Conservation (phyloP, 2,797 vertebrate species). For the Anguilla pacifica region DNA sequence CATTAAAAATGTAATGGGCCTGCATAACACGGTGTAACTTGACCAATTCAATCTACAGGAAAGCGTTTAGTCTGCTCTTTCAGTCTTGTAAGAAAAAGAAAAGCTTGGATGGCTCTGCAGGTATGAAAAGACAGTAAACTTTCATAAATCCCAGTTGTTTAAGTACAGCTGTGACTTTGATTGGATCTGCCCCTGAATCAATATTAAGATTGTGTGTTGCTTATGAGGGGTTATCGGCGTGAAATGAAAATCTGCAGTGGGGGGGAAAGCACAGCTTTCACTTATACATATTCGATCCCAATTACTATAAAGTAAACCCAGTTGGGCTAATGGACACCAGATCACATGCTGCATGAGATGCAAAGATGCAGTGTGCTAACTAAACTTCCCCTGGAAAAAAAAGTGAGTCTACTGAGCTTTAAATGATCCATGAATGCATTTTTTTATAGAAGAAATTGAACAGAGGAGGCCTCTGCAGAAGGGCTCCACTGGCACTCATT, state of each 20-base stretch:
- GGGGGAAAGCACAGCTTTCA: slow-evolving; percentile 64
- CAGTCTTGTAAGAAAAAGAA: not conserved
- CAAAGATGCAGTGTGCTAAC: slow-evolving; percentile 6
- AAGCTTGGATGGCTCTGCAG: not conserved
- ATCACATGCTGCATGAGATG: slow-evolving; percentile 8
- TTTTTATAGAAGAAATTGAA: not conserved
- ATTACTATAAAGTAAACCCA: slow-evolving; percentile 39
- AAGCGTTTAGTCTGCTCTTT: not conserved
- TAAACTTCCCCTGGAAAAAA: slow-evolving; percentile 5
- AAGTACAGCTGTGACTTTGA: slow-evolving; percentile 55
- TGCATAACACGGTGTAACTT: not conserved
- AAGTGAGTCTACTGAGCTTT: slow-evolving; percentile 23
- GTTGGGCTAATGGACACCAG: not conserved
- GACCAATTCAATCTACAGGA: not conserved
- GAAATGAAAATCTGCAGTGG: slow-evolving; percentile 57
- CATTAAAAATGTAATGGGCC: not conserved
- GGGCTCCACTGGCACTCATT: slow-evolving; percentile 1
- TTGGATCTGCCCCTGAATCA: slow-evolving; percentile 68
- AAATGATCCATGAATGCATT: slow-evolving; percentile 8
- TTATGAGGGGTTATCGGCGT: slow-evolving; percentile 42
- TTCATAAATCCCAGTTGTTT: not conserved
- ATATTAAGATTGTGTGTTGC: slow-evolving; percentile 63
- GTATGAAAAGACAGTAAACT: not conserved
- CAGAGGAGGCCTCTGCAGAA: not conserved
- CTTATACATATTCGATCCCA: slow-evolving; percentile 69